Evolutionary conservation across 2,113 vertebrate species (phyloP), one percentile per base, ranked within the genome.

Genomic region (Strix aluco): DNA sequence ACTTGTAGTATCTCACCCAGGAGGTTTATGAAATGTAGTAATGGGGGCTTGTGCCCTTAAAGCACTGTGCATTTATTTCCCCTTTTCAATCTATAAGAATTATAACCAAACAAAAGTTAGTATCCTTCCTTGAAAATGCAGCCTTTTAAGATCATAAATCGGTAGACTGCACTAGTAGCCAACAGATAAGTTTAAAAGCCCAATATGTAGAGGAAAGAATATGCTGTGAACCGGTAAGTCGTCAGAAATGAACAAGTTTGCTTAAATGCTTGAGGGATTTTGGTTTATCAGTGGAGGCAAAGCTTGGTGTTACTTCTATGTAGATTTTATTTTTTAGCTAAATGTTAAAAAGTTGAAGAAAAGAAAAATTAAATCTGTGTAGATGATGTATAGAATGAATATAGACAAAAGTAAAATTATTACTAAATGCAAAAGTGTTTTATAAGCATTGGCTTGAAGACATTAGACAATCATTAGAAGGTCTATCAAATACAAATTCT

Each of bases 21-120:
- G 46, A 65, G 5, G n/a, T 54, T 59, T 70, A 11, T 42, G 47
- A 65, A 34, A 52, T 11, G 8, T 6, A 25, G 12, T 12, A 18
- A 18, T 30, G 22, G 20, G 40, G 34, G 2, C 30, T 69, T 75
- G 26, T 90, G n/a, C 57, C 38, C 27, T 81, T 74, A 46, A 86
- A 70, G 8, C 26, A 10, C 26, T n/a, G 5, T 25, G 29, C 5
- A 6, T 15, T 66, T 27, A 16, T 73, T 63, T 3, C 5, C 32
- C 5, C 8, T 44, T 55, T 40, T 52, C n/a, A 58, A 17, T 42
- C 30, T 54, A 9, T 4, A 52, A 32, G 20, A 0, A 0, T 86
- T 62, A 15, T 3, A 57, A 65, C 26, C 34, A 82, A 77, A 34
- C 8, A 54, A 3, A 71, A 67, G 15, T 46, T 42, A 14, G 3